These are phyloP conservation scores for Protomyctophum bolini DNA, from an alignment of 2,113 vertebrate genomes.

Conservation along the genomic window DNA sequence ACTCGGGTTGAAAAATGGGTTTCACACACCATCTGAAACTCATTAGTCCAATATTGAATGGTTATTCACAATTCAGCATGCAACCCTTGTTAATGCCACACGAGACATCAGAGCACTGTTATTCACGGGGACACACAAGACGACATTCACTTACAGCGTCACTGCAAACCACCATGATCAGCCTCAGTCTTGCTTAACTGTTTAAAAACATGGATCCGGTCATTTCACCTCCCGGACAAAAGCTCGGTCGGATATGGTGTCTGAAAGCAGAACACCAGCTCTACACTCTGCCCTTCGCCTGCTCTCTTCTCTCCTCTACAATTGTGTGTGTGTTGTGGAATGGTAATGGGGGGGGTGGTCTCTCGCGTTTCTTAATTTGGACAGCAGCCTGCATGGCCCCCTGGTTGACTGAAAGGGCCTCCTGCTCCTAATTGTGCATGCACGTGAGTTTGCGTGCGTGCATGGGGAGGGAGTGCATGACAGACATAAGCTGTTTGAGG, in stretches of 20 bases:
- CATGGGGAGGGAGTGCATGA: constrained; percentile 13
- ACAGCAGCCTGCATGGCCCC: constrained; percentile 55
- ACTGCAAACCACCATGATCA: constrained; percentile 66
- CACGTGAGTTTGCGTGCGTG: constrained; percentile 29
- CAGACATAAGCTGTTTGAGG: constrained; percentile 21
- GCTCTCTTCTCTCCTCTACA: background rate
- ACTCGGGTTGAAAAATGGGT: too few relatives aligned
- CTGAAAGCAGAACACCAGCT: constrained; percentile 22
- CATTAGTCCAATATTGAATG: too few relatives aligned
- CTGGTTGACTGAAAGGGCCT: constrained; percentile 35
- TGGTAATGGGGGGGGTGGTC: constrained; percentile 50
- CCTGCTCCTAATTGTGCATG: constrained; percentile 34
- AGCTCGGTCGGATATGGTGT: constrained; percentile 6
- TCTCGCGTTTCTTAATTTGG: constrained; percentile 66
- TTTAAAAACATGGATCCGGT: constrained; percentile 24
- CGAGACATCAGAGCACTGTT: too few relatives aligned
- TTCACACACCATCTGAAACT: too few relatives aligned
- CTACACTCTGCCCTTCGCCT: background rate
- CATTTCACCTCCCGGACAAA: constrained; percentile 6
- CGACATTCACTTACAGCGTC: constrained; percentile 54
- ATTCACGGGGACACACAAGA: background rate
- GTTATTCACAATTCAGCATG: background rate
- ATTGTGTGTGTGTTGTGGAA: constrained; percentile 43
- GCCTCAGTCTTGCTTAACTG: background rate
- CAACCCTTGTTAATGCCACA: background rate